Evolutionary conservation across 2,113 vertebrate species (phyloP), one percentile per base, ranked within the genome.

Genomic region (Chauna torquata): DNA sequence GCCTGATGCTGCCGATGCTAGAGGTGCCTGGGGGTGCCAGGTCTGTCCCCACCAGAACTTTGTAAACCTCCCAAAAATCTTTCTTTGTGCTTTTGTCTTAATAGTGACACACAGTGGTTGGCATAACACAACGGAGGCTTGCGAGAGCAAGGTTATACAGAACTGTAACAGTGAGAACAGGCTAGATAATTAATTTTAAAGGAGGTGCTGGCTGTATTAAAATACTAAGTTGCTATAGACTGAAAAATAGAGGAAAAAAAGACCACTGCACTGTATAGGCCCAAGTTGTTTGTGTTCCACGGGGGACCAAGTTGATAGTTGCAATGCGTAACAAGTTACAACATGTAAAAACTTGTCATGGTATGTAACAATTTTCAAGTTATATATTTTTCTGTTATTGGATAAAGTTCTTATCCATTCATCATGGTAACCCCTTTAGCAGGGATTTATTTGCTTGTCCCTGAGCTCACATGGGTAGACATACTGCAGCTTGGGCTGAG

Each of bases 51-150:
- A 78, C n/a, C 13, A 38, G 23, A 47, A 77, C 6, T 83, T 45
- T 28, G 12, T n/a, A 69, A 86, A 62, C 23, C 12, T 83, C 45
- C 38, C 13, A 8, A 49, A 72, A 40, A 11, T 36, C 27, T 68
- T 15, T 55, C 49, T 93, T 85, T 88, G 18, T 71, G 94, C 20
- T 61, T 92, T 64, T 88, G 82, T 93, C 94, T 86, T 90, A 90
- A 93, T 59, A 94, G 91, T 95, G 95, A 95, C 88, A 92, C 44
- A 19, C 86, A 95, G 92, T 96, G 92, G 91, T 0, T 0, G 0
- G 42, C 80, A 23, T 54, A 58, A 83, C 76, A 81, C 91, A 83
- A 14, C 3, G 2, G 76, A 78, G 82, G 40, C 36, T 83, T 86
- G 2, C 6, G 36, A 80, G 9, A 82, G 32, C 49, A 27, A n/a